phyloP scores from a whole-genome alignment of 2,113 vertebrate genomes.

The Shinisaurus crocodilurus region DNA sequence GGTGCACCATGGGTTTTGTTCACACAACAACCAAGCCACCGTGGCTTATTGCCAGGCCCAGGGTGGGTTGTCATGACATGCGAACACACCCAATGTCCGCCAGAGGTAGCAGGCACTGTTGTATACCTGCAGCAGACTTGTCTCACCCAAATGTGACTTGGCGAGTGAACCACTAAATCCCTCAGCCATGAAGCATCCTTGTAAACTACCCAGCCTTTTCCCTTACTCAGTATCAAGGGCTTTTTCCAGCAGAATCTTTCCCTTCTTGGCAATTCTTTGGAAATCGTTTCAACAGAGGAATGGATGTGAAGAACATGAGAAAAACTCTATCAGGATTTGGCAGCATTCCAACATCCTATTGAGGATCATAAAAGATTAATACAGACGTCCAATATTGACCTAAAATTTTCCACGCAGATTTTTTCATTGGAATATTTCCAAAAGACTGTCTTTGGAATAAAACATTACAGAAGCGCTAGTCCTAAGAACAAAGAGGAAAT shows the following conservation, averaged over 20 bases:
- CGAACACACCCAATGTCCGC: background rate
- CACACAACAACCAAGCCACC: too few species aligned
- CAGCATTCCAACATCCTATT: background rate
- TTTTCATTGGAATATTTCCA: constrained; percentile 5
- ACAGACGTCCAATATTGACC: background rate
- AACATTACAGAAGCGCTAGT: background rate
- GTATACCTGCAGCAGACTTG: background rate
- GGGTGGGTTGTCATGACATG: too few species aligned
- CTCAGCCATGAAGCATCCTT: background rate
- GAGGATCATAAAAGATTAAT: background rate
- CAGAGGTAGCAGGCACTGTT: background rate
- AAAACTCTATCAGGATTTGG: background rate
- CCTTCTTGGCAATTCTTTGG: background rate
- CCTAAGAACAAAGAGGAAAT: background rate
- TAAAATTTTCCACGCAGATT: background rate
- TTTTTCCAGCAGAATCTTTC: background rate
- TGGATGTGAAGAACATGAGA: background rate
- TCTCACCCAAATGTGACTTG: background rate
- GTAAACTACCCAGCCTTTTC: background rate
- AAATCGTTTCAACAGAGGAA: background rate
- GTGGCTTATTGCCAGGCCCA: too few species aligned
- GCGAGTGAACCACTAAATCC: background rate
- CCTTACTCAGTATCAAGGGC: background rate
- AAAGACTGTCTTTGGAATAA: background rate
- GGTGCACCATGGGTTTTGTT: too few species aligned